phyloP scores from a whole-genome alignment of 1,140 invertebrate species.

The Euborellia annulipes region DNA sequence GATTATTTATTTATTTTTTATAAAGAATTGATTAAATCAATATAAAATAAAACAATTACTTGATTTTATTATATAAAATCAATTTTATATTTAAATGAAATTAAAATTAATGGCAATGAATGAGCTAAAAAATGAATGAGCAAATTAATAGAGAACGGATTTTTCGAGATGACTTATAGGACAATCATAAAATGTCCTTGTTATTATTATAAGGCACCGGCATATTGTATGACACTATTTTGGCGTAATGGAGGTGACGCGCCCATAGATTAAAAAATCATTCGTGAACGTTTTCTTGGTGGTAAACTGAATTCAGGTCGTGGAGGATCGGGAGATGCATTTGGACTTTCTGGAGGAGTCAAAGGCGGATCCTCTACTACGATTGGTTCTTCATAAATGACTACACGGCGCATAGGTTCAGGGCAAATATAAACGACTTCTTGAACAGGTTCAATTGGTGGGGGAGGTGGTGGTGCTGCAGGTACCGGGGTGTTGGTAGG shows the following conservation, averaged over 20 bases:
- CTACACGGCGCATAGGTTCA: conserved; percentile 15
- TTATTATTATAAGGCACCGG: no score
- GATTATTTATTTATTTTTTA: no score
- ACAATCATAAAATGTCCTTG: no score
- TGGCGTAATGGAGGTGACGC: conserved; percentile 55
- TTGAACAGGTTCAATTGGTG: conserved; percentile 1
- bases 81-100: no score
- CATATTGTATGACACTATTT: conserved; percentile 36
- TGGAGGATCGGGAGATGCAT: conserved; percentile 35
- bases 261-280: conserved; percentile 55
- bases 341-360: conserved; percentile 34
- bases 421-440: conserved; percentile 15
- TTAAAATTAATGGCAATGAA: no score
- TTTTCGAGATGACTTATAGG: no score
- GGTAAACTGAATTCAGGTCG: conserved; percentile 51
- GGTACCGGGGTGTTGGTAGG: conserved; percentile 4
- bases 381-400: background rate
- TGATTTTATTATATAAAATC: no score
- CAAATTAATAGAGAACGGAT: no score
- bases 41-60: no score
- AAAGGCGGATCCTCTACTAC: conserved; percentile 28
- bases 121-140: no score
- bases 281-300: conserved; percentile 56
- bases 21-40: no score
- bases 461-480: background rate